These are phyloP conservation scores for Monopis laevigella DNA, from an alignment of 2,888 invertebrate species.

Conservation along the genomic window DNA sequence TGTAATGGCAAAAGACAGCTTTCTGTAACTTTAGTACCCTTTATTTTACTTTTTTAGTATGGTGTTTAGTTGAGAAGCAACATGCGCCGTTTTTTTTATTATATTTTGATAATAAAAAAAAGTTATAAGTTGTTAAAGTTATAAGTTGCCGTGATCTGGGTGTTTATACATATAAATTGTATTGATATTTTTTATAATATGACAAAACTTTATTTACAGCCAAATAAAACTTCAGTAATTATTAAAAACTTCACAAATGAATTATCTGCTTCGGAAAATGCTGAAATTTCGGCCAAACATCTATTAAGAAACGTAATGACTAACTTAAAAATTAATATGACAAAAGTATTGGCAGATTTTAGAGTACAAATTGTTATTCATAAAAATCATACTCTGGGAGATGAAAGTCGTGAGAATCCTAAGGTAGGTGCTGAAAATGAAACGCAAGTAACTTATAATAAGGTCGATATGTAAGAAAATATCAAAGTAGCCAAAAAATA, in stretches of 20 bases:
- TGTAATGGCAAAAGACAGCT: too few species aligned
- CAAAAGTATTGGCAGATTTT: conserved; percentile 34
- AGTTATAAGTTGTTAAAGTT: too few species aligned
- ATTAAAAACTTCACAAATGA: neutral
- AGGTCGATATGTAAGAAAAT: too few species aligned
- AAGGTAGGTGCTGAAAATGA: too few species aligned
- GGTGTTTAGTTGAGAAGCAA: neutral
- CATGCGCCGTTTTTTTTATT: neutral
- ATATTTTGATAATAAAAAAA: too few species aligned
- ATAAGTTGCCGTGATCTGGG: too few species aligned
- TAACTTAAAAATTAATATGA: conserved; percentile 30
- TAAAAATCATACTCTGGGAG: conserved; percentile 31
- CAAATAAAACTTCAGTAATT: neutral
- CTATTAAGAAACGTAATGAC: conserved; percentile 28
- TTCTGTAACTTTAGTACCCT: too few species aligned
- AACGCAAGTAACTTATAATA: too few species aligned
- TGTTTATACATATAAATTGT: too few species aligned
- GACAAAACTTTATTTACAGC: conserved; percentile 8
- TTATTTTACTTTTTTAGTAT: too few species aligned
- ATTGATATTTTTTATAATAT: too few species aligned
- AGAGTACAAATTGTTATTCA: conserved; percentile 36
- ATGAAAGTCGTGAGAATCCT: conserved; percentile 23
- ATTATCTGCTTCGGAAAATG: neutral
- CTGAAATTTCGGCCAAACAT: conserved; percentile 25
- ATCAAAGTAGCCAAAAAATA: too few species aligned